Percentiles rank a stretch among this genome's conserved stretches.
Conservation (phyloP, 2,888 invertebrate species). For the Limnephilus rhombicus region DNA sequence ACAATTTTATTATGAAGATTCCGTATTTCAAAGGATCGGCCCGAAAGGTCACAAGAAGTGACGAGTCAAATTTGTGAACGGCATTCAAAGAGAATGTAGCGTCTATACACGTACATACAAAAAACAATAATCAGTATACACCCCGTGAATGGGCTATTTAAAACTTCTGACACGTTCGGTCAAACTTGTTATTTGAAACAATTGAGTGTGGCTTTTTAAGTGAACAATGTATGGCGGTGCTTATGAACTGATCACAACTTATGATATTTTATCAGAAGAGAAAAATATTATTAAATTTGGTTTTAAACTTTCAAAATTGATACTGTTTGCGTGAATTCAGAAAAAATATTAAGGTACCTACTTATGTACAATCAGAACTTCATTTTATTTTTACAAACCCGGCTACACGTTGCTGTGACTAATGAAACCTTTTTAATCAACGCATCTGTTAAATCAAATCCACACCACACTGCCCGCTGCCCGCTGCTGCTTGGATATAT, state of each 20-base stretch:
- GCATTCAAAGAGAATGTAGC: not conserved
- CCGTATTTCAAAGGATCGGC: not conserved
- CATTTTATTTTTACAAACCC: too few species aligned
- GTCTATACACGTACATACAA: not conserved
- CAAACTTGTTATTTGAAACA: constrained; percentile 58
- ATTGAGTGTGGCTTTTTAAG: constrained; percentile 46
- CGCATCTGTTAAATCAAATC: too few species aligned
- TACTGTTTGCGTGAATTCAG: too few species aligned
- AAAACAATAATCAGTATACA: not conserved
- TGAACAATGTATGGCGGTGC: constrained; percentile 5
- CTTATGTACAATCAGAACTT: too few species aligned
- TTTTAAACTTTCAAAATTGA: too few species aligned
- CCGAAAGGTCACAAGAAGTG: constrained; percentile 6
- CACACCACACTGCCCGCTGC: too few species aligned
- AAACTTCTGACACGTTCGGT: constrained; percentile 52
- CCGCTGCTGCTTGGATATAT: too few species aligned
- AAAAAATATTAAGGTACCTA: too few species aligned
- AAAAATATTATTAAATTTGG: not conserved
- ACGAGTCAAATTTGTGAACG: constrained; percentile 1
- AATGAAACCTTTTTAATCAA: too few species aligned
- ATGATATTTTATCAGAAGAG: constrained; percentile 8
- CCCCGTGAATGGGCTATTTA: constrained; percentile 52
- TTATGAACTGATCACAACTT: not conserved
- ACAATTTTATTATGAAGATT: not conserved
- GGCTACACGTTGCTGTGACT: too few species aligned